A percentile compares a stretch with the other conserved stretches of the same genome.
Conservation (phyloP, 2,797 vertebrate species). For the Halcyon chelicuti region DNA sequence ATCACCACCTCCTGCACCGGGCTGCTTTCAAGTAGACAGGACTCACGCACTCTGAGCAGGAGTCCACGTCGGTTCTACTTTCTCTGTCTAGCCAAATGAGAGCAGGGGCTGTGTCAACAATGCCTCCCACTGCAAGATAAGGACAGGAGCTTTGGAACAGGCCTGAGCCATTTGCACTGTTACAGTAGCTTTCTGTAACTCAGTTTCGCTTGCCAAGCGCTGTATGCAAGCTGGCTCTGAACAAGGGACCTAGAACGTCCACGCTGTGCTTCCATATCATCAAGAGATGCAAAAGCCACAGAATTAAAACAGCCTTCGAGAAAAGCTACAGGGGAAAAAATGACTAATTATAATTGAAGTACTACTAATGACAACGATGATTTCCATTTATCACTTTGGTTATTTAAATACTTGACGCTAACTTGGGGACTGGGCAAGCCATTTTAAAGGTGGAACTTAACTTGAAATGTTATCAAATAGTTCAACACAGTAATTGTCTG, state of each 20-base stretch:
- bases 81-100: not conserved
- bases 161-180: not conserved
- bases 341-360: not conserved
- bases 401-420: not conserved
- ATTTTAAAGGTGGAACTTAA: not conserved
- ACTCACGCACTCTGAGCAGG: not conserved
- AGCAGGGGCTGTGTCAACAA: not conserved
- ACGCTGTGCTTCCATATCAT: not conserved
- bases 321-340: not conserved
- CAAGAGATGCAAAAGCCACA: not conserved
- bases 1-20: not conserved
- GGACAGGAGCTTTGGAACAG: not conserved
- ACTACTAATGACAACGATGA: not conserved
- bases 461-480: not conserved
- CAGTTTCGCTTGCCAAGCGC: not conserved
- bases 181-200: not conserved
- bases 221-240: not conserved
- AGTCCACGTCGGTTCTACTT: accelerated
- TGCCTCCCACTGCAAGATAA: not conserved
- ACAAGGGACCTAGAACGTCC: not conserved
- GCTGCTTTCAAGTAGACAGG: not conserved
- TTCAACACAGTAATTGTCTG: not conserved
- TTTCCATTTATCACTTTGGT: not conserved
- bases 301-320: not conserved
- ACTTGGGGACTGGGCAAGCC: not conserved